Conservation (phyloP, 2,113 vertebrate genomes). For the Gopherus evgoodei region DNA sequence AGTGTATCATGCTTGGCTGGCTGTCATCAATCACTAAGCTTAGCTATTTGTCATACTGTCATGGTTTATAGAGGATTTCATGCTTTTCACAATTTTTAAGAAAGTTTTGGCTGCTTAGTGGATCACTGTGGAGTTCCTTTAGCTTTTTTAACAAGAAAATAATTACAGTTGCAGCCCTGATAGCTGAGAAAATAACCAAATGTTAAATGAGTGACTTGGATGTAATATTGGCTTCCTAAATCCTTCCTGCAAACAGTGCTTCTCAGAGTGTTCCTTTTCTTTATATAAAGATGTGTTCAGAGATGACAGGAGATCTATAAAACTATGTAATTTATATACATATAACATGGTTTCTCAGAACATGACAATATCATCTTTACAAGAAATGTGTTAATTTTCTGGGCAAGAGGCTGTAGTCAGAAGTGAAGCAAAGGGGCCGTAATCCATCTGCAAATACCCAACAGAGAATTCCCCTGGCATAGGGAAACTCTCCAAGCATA, state of each 20-base stretch:
- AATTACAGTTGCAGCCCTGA: not conserved
- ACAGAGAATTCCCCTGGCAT: not conserved
- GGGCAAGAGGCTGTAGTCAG: not conserved
- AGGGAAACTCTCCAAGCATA: not conserved
- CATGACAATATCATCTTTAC: not conserved
- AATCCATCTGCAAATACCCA: not conserved
- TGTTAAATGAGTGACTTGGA: not conserved
- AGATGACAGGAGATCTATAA: not conserved
- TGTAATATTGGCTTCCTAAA: not conserved
- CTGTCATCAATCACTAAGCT: not conserved
- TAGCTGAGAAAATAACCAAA: not conserved
- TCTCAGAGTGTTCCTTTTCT: not conserved
- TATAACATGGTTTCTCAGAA: not conserved
- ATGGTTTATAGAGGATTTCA: not conserved
- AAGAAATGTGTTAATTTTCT: not conserved
- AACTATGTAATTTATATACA: not conserved
- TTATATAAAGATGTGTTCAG: not conserved
- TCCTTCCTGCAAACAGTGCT: not conserved
- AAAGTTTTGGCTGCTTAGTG: not conserved
- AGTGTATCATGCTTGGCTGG: not conserved
- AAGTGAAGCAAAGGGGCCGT: not conserved
- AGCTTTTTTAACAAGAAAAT: not conserved
- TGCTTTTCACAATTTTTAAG: not conserved
- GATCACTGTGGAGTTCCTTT: not conserved
- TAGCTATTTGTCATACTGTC: not conserved